phyloP scores from a whole-genome alignment of 2,113 vertebrate species.

The Passerina amoena region DNA sequence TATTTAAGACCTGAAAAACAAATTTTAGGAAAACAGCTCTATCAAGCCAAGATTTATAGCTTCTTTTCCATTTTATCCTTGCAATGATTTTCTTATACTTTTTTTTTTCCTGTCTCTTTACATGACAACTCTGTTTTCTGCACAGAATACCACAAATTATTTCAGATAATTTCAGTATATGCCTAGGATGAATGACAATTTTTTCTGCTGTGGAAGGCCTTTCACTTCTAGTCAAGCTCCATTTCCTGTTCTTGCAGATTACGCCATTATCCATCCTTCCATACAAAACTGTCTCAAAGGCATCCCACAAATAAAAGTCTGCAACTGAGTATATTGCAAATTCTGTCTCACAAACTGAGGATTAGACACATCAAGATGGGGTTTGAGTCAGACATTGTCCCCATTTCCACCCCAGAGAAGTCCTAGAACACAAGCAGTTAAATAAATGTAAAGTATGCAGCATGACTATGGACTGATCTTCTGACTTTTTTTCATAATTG shows the following conservation, averaged over 20 bases:
- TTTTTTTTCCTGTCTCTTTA: neutral
- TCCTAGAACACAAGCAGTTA: neutral
- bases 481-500: neutral
- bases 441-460: neutral
- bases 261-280: neutral
- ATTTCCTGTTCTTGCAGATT: neutral
- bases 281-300: neutral
- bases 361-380: neutral
- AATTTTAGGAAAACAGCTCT: neutral
- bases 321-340: neutral
- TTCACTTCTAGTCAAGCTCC: neutral
- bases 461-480: neutral
- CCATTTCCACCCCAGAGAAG: neutral
- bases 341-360: neutral
- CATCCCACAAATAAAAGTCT: neutral
- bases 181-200: neutral
- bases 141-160: conserved; percentile 21
- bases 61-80: neutral
- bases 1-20: neutral
- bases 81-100: neutral
- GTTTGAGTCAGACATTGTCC: neutral
- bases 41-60: neutral
- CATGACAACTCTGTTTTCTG: conserved; percentile 8
- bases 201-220: neutral
- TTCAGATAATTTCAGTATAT: conserved; percentile 33